Conservation (phyloP, 2,113 vertebrate species). For the Triplophysa dalaica region DNA sequence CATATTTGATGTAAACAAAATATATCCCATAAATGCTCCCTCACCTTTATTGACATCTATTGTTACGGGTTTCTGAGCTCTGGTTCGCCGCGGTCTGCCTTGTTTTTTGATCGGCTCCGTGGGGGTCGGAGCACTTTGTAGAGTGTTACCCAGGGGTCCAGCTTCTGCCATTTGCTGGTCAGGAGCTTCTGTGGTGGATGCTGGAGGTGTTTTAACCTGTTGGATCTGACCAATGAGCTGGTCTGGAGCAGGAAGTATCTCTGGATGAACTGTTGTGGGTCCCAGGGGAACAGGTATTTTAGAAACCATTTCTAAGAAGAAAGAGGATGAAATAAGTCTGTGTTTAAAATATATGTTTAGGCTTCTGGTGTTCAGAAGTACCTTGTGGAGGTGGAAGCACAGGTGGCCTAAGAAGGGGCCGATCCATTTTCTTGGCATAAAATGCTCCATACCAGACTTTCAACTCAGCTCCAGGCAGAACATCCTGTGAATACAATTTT, state of each 20-base stretch:
- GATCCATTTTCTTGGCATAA: slow-evolving; percentile 98
- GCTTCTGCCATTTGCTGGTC: slow-evolving; percentile 64
- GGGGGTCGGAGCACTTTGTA: slow-evolving; percentile 37
- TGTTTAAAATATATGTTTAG: background rate
- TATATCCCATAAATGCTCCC: background rate
- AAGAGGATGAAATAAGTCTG: background rate
- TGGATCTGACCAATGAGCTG: slow-evolving; percentile 73
- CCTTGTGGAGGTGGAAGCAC: slow-evolving; percentile 70
- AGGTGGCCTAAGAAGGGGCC: slow-evolving; percentile 82
- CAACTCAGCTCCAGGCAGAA: slow-evolving; percentile 88
- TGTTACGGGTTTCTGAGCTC: slow-evolving; percentile 68
- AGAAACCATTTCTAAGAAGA: slow-evolving; percentile 52
- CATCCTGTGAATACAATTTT: slow-evolving; percentile 71
- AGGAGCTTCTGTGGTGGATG: slow-evolving; percentile 59
- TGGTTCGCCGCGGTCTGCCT: slow-evolving; percentile 79
- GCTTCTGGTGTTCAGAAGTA: slow-evolving; percentile 42
- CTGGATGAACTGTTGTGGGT: slow-evolving; percentile 19
- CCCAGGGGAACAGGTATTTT: slow-evolving; percentile 22
- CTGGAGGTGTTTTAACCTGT: slow-evolving; percentile 57
- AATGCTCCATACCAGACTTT: slow-evolving; percentile 98
- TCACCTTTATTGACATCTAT: slow-evolving; percentile 74
- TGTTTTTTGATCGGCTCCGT: slow-evolving; percentile 75
- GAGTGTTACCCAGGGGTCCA: slow-evolving; percentile 49
- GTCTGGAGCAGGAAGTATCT: slow-evolving; percentile 65
- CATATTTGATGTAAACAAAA: too few relatives aligned